Conservation (phyloP, 2,797 vertebrate genomes). For the Meda fulgida region DNA sequence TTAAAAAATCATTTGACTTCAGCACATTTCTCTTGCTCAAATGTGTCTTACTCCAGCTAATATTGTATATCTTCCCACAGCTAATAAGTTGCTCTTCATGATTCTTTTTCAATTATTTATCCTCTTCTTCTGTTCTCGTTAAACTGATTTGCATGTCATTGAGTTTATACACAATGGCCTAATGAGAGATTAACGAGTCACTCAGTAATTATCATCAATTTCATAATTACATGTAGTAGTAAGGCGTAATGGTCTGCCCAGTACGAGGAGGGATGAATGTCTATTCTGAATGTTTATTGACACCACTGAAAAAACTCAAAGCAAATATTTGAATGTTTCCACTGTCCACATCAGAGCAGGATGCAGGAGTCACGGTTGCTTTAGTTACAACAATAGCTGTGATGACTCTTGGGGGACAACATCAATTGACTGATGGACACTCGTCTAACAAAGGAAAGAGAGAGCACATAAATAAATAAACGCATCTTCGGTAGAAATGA, state of each 20-base stretch:
- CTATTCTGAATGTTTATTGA: slow-evolving; percentile 51
- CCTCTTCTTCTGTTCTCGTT: slow-evolving; percentile 58
- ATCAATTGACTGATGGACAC: slow-evolving; percentile 4
- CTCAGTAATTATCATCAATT: slow-evolving; percentile 81
- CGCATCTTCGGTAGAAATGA: not conserved
- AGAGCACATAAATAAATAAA: not conserved
- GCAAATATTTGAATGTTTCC: slow-evolving; percentile 53
- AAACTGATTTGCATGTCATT: slow-evolving; percentile 80
- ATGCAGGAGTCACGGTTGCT: slow-evolving; percentile 37
- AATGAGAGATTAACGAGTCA: slow-evolving; percentile 82
- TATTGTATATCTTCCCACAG: slow-evolving; percentile 15
- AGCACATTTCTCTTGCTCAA: not conserved
- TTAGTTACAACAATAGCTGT: slow-evolving; percentile 30
- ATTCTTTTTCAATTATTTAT: slow-evolving; percentile 56
- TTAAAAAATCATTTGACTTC: not conserved
- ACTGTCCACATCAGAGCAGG: slow-evolving; percentile 46
- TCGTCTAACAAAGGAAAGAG: not conserved
- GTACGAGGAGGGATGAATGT: slow-evolving; percentile 54
- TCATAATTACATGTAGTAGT: slow-evolving; percentile 80
- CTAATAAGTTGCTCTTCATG: slow-evolving; percentile 51
- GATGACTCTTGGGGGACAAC: slow-evolving; percentile 18
- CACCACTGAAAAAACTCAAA: slow-evolving; percentile 56
- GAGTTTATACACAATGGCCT: slow-evolving; percentile 77
- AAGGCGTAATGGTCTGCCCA: slow-evolving; percentile 68
- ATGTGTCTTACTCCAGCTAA: not conserved